Percentiles rank a stretch among this genome's conserved stretches.
Conservation (phyloP, 2,113 vertebrate genomes). For the Seriola dumerili region DNA sequence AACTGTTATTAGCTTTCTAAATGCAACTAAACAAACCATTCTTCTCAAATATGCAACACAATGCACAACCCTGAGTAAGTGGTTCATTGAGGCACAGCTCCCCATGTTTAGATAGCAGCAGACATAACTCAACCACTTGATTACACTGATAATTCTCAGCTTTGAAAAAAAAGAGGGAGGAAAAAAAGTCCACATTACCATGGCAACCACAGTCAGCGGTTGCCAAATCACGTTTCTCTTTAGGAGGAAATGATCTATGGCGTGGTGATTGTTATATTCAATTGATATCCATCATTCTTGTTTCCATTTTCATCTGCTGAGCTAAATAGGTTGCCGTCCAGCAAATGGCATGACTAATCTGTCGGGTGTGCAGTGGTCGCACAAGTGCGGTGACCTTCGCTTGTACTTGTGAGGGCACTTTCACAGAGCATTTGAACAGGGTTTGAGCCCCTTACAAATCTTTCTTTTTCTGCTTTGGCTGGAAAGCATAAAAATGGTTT, state of each 20-base stretch:
- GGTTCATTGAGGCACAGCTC: background rate
- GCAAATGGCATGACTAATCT: slow-evolving; percentile 26
- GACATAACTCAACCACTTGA: background rate
- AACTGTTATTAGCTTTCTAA: background rate
- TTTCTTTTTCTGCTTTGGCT: background rate
- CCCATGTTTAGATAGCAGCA: background rate
- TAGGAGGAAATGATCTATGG: slow-evolving; percentile 40
- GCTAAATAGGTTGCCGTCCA: slow-evolving; percentile 13
- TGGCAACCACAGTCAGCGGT: slow-evolving; percentile 6
- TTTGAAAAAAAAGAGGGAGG: background rate
- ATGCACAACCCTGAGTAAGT: background rate
- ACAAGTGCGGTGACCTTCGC: slow-evolving; percentile 19
- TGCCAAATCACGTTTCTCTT: slow-evolving; percentile 12
- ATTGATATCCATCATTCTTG: slow-evolving; percentile 44
- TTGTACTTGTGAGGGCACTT: background rate
- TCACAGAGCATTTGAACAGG: background rate
- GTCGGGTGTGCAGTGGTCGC: background rate
- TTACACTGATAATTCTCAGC: background rate
- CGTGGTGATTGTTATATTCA: slow-evolving; percentile 28
- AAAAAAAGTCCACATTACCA: slow-evolving; percentile 22
- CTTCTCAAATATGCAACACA: no score
- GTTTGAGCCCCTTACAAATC: background rate
- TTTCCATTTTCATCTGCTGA: slow-evolving; percentile 21
- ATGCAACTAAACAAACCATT: background rate
- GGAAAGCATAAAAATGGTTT: background rate